phyloP scores from a whole-genome alignment of 2,113 vertebrate species.

The Aleadryas rufinucha region DNA sequence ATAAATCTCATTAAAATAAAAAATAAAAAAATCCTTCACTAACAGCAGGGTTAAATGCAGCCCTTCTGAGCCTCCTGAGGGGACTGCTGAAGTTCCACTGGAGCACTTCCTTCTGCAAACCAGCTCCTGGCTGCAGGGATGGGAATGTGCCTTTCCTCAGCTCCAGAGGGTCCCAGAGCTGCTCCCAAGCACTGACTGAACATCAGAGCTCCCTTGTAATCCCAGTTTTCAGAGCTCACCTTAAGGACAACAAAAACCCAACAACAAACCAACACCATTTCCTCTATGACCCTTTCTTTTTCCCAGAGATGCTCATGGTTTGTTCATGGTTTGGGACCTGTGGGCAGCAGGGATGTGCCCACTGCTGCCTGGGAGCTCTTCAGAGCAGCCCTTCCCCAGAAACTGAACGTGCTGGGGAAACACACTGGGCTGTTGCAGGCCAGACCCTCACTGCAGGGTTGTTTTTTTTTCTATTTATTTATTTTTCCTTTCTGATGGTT shows the following conservation, averaged over 20 bases:
- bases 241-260: background rate
- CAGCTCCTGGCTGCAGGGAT: background rate
- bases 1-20: background rate
- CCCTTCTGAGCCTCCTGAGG: background rate
- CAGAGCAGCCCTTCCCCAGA: background rate
- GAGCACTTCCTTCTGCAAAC: background rate
- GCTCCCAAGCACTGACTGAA: background rate
- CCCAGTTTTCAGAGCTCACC: background rate
- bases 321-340: background rate
- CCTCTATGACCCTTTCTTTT: background rate
- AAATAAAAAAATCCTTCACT: background rate
- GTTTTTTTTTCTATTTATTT: background rate
- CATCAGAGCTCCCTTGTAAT: background rate
- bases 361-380: background rate
- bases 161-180: fast-evolving
- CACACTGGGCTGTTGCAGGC: background rate
- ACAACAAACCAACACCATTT: background rate
- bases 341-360: background rate
- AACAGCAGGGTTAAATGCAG: background rate
- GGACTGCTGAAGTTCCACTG: background rate
- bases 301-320: background rate
- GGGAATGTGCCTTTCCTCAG: background rate
- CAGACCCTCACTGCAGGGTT: background rate
- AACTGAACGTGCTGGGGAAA: fast-evolving
- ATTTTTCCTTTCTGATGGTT: background rate